These are phyloP conservation scores for Lissocephala sabroskyi DNA, from an alignment of 2,888 invertebrate genomes.

Conservation along the genomic window DNA sequence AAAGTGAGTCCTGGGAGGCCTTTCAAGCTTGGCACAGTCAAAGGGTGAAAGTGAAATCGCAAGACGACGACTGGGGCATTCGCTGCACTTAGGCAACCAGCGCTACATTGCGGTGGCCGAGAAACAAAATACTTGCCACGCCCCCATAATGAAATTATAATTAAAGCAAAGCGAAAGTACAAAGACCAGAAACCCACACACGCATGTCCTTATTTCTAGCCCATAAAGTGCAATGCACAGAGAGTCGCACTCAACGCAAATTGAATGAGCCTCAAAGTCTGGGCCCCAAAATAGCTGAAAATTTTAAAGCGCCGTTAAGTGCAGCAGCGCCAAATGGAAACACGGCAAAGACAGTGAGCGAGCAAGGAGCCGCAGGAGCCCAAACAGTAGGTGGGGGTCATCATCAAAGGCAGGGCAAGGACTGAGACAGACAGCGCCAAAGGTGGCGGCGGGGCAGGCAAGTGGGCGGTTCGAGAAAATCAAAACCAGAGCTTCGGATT, in stretches of 20 bases:
- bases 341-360: too few species aligned
- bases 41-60: not conserved
- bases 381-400: too few species aligned
- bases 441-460: too few species aligned
- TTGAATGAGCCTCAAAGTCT: slow-evolving; percentile 23
- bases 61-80: not conserved
- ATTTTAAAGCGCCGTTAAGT: slow-evolving; percentile 53
- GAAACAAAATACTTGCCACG: not conserved
- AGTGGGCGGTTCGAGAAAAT: too few species aligned
- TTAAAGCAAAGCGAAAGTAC: slow-evolving; percentile 28
- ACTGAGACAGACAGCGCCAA: too few species aligned
- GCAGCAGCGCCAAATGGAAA: not conserved
- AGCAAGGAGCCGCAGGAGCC: too few species aligned
- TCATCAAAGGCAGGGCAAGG: too few species aligned
- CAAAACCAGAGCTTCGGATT: too few species aligned
- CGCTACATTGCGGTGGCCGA: not conserved
- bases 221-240: slow-evolving; percentile 49
- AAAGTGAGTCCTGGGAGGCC: too few species aligned
- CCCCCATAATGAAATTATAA: slow-evolving; percentile 56
- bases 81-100: not conserved
- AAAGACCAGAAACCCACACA: too few species aligned
- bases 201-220: too few species aligned
- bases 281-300: slow-evolving; percentile 32
- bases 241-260: slow-evolving; percentile 39
- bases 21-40: too few species aligned